phyloP scores from a whole-genome alignment of 2,113 vertebrate genomes.

The Astatoreochromis straeleni region DNA sequence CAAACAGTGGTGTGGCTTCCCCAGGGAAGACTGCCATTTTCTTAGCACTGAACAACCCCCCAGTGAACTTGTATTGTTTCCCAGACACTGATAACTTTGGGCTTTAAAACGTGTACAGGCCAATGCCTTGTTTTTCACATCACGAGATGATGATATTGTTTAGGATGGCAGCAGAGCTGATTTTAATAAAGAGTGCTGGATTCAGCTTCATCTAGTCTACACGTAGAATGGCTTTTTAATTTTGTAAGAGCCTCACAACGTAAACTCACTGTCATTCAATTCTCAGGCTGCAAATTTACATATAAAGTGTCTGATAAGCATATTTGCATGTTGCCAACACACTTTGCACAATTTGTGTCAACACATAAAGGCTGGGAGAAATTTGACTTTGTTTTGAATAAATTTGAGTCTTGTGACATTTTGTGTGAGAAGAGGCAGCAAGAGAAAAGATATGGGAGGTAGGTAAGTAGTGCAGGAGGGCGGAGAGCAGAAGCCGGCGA shows the following conservation, averaged over 20 bases:
- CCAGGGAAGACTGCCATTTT: constrained; percentile 50
- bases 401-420: constrained; percentile 30
- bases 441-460: constrained; percentile 15
- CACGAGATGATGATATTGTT: constrained; percentile 14
- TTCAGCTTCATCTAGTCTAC: constrained; percentile 39
- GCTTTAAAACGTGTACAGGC: constrained; percentile 36
- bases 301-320: constrained; percentile 71
- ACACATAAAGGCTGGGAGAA: constrained; percentile 37
- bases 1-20: constrained; percentile 63
- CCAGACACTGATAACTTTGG: constrained; percentile 50
- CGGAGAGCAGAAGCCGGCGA: constrained; percentile 14
- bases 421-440: constrained; percentile 1
- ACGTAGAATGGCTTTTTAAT: constrained; percentile 44
- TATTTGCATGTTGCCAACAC: constrained; percentile 46
- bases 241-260: constrained; percentile 40
- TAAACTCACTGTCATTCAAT: constrained; percentile 55
- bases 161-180: neutral
- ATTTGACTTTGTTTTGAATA: constrained; percentile 53
- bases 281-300: constrained; percentile 60
- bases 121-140: constrained; percentile 25
- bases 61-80: constrained; percentile 56
- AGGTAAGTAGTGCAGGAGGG: constrained; percentile 30
- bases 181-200: neutral
- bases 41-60: constrained; percentile 28
- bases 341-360: constrained; percentile 44